phyloP scores from a whole-genome alignment of 1,140 invertebrate species.

The Cydia strobilella region DNA sequence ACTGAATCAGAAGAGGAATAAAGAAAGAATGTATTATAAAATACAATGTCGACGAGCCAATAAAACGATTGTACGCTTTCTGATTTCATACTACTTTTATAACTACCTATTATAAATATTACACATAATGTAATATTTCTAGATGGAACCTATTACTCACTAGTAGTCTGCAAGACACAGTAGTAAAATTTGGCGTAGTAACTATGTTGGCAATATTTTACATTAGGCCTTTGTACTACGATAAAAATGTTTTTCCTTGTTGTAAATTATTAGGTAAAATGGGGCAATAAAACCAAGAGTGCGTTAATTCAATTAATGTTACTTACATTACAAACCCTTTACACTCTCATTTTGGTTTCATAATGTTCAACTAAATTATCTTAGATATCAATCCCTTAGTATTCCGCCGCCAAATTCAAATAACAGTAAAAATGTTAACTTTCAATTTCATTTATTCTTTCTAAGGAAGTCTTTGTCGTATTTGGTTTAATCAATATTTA shows the following conservation, averaged over 20 bases:
- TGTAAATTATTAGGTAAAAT: constrained; percentile 15
- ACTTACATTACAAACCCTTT: neutral
- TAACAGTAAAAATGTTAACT: no score
- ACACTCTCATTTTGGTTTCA: neutral
- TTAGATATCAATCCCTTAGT: constrained; percentile 5
- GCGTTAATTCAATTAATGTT: constrained; percentile 14
- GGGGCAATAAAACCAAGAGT: constrained; percentile 15
- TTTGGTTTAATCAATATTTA: neutral
- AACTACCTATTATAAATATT: constrained; percentile 14
- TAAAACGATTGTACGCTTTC: constrained; percentile 9
- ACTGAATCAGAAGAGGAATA: neutral
- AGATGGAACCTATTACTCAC: constrained; percentile 26
- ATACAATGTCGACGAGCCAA: neutral
- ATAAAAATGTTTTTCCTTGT: constrained; percentile 3
- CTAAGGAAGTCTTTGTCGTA: no score
- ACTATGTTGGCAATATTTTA: constrained; percentile 5
- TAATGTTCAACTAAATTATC: neutral
- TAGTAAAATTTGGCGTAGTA: constrained; percentile 15
- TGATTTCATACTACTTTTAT: constrained; percentile 23
- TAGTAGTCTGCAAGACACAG: constrained; percentile 29
- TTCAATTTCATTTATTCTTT: no score
- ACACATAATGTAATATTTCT: constrained; percentile 24
- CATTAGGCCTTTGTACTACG: constrained; percentile 5
- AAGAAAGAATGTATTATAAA: neutral
- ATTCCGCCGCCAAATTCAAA: neutral